These are phyloP conservation scores for Eriocheir sinensis DNA, from an alignment of 1,140 invertebrate species.

Conservation along the genomic window DNA sequence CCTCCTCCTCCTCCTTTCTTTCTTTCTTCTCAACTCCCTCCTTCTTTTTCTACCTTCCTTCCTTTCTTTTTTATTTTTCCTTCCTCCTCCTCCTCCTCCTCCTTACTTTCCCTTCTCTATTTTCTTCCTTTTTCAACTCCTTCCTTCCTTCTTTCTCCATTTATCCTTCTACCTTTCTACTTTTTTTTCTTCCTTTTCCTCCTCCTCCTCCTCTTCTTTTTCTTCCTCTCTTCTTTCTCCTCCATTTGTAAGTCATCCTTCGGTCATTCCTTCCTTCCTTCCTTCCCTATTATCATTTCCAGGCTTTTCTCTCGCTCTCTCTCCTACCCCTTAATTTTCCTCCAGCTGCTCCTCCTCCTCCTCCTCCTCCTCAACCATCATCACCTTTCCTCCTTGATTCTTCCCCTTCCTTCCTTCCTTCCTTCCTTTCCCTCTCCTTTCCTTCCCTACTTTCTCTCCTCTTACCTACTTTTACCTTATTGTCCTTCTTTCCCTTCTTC, in stretches of 20 bases:
- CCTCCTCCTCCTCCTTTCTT: no score
- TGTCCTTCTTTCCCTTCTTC: background rate
- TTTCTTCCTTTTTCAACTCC: background rate
- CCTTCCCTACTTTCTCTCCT: background rate
- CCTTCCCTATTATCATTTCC: background rate
- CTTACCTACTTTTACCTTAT: no score
- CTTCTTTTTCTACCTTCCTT: background rate
- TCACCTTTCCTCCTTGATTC: background rate
- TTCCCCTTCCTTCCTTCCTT: slow-evolving; percentile 19
- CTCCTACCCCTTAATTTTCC: background rate
- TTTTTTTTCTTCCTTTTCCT: background rate
- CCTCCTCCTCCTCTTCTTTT: background rate
- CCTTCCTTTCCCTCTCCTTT: background rate
- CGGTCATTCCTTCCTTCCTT: background rate
- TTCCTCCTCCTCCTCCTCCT: background rate
- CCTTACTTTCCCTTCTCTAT: background rate
- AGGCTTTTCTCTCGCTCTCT: background rate
- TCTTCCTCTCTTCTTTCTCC: background rate
- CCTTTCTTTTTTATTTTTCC: background rate
- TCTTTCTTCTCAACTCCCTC: no score
- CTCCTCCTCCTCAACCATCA: background rate
- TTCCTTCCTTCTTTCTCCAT: background rate
- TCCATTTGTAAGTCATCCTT: background rate
- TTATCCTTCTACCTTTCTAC: background rate
- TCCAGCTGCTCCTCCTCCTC: background rate